Conservation (phyloP, 2,888 invertebrate genomes). For the Cyrtodaria siliqua region DNA sequence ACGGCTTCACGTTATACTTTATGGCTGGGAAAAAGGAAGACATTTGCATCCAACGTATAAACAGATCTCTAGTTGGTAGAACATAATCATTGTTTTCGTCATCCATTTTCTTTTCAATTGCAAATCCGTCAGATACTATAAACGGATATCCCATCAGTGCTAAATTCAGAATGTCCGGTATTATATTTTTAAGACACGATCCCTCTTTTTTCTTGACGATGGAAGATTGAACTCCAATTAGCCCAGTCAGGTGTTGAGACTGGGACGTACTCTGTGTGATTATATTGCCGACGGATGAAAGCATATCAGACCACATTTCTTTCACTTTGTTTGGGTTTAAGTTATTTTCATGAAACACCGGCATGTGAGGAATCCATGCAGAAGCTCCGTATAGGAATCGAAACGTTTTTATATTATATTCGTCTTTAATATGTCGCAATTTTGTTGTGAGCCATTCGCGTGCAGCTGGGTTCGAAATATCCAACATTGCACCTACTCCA, state of each 20-base stretch:
- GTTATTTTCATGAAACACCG: constrained; percentile 65
- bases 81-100: constrained; percentile 81
- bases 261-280: constrained; percentile 81
- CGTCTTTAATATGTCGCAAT: constrained; percentile 89
- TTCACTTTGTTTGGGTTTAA: constrained; percentile 65
- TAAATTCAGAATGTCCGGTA: constrained; percentile 90
- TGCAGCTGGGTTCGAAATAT: constrained; percentile 94
- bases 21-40: constrained; percentile 96
- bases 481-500: constrained; percentile 91
- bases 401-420: constrained; percentile 93
- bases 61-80: constrained; percentile 85
- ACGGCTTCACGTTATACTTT: constrained; percentile 95
- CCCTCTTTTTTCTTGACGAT: constrained; percentile 93
- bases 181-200: constrained; percentile 91
- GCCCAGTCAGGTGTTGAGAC: constrained; percentile 92
- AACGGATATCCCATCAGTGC: constrained; percentile 94
- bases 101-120: constrained; percentile 81
- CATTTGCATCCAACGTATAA: constrained; percentile 93
- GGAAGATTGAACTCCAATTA: constrained; percentile 92
- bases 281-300: constrained; percentile 54
- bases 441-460: constrained; percentile 91
- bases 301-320: constrained; percentile 65
- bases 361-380: constrained; percentile 79
- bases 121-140: constrained; percentile 96
- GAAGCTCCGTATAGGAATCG: constrained; percentile 92